phyloP scores from a whole-genome alignment of 2,888 invertebrate genomes.

The Pyralis farinalis region DNA sequence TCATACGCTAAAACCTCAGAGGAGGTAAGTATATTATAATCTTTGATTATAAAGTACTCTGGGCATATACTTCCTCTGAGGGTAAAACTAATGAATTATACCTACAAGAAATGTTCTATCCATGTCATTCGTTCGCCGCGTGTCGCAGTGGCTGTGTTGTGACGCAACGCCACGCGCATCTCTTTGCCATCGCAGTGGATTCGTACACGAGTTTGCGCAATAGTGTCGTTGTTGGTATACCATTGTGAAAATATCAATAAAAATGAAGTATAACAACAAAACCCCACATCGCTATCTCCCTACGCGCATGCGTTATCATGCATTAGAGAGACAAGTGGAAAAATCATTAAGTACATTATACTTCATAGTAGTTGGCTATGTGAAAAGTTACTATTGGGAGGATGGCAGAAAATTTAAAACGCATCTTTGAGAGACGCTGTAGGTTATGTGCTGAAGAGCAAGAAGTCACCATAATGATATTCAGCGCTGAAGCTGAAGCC shows the following conservation, averaged over 20 bases:
- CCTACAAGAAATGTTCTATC: too few species aligned
- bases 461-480: slow-evolving; percentile 82
- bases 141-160: too few species aligned
- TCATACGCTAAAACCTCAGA: too few species aligned
- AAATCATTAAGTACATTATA: slow-evolving; percentile 57
- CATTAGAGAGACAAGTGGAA: slow-evolving; percentile 34
- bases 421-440: slow-evolving; percentile 74
- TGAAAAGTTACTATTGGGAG: slow-evolving; percentile 13
- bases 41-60: too few species aligned
- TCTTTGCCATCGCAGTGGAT: too few species aligned
- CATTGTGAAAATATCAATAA: slow-evolving; percentile 42
- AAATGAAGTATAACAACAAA: slow-evolving; percentile 42
- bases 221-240: slow-evolving; percentile 15
- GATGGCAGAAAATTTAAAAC: slow-evolving; percentile 37
- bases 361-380: slow-evolving; percentile 1
- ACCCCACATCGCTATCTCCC: slow-evolving; percentile 38
- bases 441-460: slow-evolving; percentile 84
- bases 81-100: too few species aligned
- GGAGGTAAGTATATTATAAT: too few species aligned
- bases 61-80: too few species aligned
- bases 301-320: slow-evolving; percentile 55
- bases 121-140: too few species aligned
- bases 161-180: not conserved
- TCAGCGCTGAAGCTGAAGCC: slow-evolving; percentile 84
- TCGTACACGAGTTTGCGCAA: slow-evolving; percentile 31